Conservation (phyloP, 1,140 invertebrate species). For the Bombus balteatus region DNA sequence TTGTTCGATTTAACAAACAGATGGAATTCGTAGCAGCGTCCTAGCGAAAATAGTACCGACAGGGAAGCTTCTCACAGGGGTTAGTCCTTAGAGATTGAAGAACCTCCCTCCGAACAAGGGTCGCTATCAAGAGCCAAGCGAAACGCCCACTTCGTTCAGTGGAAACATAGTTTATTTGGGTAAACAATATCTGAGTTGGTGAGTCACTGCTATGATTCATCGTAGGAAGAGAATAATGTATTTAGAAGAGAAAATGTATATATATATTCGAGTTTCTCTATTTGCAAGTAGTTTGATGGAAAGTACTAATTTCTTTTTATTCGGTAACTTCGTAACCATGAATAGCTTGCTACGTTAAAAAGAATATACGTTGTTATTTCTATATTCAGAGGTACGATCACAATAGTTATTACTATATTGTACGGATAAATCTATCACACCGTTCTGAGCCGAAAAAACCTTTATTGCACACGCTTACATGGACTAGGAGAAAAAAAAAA, state of each 20-base stretch:
- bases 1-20: conserved; percentile 8
- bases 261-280: not conserved
- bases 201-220: conserved; percentile 10
- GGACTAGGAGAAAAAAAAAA: too few relatives aligned
- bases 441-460: too few relatives aligned
- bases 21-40: not conserved
- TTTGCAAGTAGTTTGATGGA: not conserved
- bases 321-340: not conserved
- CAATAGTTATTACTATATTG: too few relatives aligned
- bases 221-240: not conserved
- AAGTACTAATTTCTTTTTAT: not conserved
- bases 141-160: conserved; percentile 12
- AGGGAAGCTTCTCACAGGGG: not conserved
- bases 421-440: too few relatives aligned
- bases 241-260: not conserved
- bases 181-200: conserved; percentile 8
- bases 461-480: too few relatives aligned
- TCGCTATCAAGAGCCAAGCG: not conserved
- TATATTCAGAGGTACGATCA: too few relatives aligned
- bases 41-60: not conserved
- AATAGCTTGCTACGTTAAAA: not conserved
- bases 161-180: not conserved
- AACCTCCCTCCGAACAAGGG: not conserved
- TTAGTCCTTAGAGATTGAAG: not conserved
- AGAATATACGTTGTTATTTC: too few relatives aligned